phyloP scores from a whole-genome alignment of 2,797 vertebrate species.

The Falco cherrug region DNA sequence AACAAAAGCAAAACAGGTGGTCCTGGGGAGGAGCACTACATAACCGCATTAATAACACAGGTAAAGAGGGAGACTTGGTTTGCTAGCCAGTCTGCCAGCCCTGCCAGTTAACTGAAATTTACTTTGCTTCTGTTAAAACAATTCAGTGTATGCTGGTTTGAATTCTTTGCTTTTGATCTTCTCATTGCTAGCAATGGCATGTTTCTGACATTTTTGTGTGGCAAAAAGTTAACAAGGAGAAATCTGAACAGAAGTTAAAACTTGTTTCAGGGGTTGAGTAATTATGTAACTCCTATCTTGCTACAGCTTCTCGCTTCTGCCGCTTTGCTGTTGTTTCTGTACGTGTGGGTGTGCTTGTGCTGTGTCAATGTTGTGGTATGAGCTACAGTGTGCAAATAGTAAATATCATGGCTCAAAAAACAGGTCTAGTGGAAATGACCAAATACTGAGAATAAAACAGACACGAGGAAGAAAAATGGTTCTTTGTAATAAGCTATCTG shows the following conservation, averaged over 20 bases:
- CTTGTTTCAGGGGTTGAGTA: background rate
- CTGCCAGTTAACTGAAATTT: background rate
- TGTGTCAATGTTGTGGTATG: background rate
- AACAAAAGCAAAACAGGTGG: conserved; percentile 89
- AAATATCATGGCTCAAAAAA: background rate
- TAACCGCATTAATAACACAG: conserved; percentile 78
- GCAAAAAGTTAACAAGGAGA: background rate
- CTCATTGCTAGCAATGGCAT: background rate
- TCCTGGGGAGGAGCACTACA: conserved; percentile 90
- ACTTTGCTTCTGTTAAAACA: background rate
- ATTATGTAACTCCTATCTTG: background rate
- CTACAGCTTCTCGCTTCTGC: conserved; percentile 37
- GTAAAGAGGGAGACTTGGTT: conserved; percentile 71
- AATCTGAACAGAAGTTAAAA: background rate
- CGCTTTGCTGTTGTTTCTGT: background rate
- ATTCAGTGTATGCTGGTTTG: background rate
- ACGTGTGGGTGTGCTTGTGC: background rate
- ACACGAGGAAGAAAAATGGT: background rate
- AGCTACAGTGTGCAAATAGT: conserved; percentile 13
- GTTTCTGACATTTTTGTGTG: background rate
- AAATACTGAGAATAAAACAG: background rate
- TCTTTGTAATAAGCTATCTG: background rate
- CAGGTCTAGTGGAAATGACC: background rate
- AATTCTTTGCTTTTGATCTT: background rate
- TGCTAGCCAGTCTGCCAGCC: background rate